These are phyloP conservation scores for Allophyes oxyacanthae DNA, from an alignment of 2,888 invertebrate species.

Conservation along the genomic window DNA sequence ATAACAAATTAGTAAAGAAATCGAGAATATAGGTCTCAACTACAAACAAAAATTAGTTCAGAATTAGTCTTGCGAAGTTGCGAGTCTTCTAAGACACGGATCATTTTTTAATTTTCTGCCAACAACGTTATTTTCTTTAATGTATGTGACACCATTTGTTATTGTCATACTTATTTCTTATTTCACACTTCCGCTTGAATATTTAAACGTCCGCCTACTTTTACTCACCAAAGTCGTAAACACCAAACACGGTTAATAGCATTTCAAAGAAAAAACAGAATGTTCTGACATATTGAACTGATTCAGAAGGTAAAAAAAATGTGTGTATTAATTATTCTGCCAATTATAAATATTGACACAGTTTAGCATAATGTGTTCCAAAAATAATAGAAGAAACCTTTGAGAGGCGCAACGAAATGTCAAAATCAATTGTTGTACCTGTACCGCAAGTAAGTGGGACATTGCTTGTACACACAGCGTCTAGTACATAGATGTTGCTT, in stretches of 20 bases:
- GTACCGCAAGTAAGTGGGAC: neutral
- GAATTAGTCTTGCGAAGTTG: too few species aligned
- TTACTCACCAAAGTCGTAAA: slow-evolving; percentile 20
- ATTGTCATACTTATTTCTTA: slow-evolving; percentile 10
- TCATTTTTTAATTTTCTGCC: too few species aligned
- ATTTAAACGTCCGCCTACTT: slow-evolving; percentile 33
- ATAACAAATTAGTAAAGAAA: too few species aligned
- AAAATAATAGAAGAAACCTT: neutral
- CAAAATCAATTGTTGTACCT: slow-evolving; percentile 20
- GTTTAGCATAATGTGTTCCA: too few species aligned
- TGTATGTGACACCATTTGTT: too few species aligned
- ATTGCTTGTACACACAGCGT: neutral
- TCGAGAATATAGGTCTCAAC: too few species aligned
- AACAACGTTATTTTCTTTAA: too few species aligned
- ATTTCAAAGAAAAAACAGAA: slow-evolving; percentile 13
- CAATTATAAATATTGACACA: too few species aligned
- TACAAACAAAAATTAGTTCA: too few species aligned
- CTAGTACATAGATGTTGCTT: slow-evolving; percentile 15
- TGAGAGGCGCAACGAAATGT: slow-evolving; percentile 16
- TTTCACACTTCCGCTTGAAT: slow-evolving; percentile 23
- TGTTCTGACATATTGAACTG: neutral
- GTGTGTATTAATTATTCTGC: too few species aligned
- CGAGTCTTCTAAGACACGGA: too few species aligned
- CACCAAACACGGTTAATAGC: slow-evolving; percentile 24
- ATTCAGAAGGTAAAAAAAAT: too few species aligned